phyloP scores from a whole-genome alignment of 2,113 vertebrate genomes.

The Podarcis muralis region DNA sequence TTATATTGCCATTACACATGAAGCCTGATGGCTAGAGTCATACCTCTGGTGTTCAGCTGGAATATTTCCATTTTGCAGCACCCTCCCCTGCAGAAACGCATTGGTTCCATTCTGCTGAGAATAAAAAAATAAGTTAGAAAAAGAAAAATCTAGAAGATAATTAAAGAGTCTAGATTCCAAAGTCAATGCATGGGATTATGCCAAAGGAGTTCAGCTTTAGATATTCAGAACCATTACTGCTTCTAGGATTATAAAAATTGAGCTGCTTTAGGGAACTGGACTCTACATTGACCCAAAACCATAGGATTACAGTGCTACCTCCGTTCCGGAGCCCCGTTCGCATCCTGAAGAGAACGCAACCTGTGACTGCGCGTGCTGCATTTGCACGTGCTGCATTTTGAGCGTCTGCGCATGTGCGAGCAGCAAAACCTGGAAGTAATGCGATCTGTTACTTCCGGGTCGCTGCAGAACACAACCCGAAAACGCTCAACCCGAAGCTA shows the following conservation, averaged over 20 bases:
- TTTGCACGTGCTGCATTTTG: no score
- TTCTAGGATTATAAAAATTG: background rate
- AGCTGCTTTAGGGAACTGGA: background rate
- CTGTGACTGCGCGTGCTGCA: no score
- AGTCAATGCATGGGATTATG: background rate
- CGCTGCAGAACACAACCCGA: no score
- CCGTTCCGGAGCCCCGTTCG: no score
- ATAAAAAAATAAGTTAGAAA: constrained; percentile 49
- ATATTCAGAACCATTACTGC: background rate
- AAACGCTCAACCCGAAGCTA: no score
- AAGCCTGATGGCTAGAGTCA: constrained; percentile 8
- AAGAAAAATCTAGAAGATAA: background rate
- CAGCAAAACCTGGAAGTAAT: no score
- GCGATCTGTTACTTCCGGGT: no score
- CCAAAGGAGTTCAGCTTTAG: background rate
- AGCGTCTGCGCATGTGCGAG: no score
- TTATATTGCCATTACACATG: background rate
- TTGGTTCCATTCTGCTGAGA: constrained; percentile 74
- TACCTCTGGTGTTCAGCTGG: constrained; percentile 82
- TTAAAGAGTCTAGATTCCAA: background rate
- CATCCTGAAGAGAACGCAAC: no score
- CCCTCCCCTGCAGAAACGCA: constrained; percentile 75
- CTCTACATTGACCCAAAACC: background rate
- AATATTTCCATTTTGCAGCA: constrained; percentile 72
- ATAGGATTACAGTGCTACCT: background rate